phyloP scores from a whole-genome alignment of 2,797 vertebrate genomes.

The Rhincodon typus region DNA sequence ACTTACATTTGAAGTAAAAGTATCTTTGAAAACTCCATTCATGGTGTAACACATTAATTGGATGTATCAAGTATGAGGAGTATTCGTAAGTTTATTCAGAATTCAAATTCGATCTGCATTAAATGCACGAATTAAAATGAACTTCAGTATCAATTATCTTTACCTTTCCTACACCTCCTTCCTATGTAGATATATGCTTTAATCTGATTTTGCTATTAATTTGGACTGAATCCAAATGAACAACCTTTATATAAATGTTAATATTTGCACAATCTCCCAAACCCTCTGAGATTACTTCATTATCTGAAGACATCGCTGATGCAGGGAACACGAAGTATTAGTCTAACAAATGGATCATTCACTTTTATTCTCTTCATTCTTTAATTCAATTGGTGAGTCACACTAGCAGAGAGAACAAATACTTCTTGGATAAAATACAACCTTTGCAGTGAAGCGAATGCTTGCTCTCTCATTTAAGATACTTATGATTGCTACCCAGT shows the following conservation, averaged over 20 bases:
- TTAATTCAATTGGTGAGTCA: not conserved
- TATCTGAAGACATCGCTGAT: not conserved
- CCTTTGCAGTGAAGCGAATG: not conserved
- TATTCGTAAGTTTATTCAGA: not conserved
- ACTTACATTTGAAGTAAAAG: not conserved
- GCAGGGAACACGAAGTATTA: not conserved
- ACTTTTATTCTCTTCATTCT: not conserved
- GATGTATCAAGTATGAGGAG: not conserved
- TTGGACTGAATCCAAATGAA: not conserved
- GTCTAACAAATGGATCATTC: not conserved
- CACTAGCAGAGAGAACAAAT: not conserved
- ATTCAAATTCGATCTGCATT: not conserved
- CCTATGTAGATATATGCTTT: not conserved
- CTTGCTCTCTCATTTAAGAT: not conserved
- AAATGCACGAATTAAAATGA: not conserved
- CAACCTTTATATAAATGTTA: not conserved
- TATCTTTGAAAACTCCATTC: not conserved
- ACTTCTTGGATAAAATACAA: not conserved
- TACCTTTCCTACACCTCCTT: not conserved
- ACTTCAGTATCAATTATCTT: not conserved
- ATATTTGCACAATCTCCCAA: not conserved
- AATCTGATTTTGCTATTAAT: not conserved
- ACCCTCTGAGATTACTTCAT: not conserved
- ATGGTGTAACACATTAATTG: not conserved
- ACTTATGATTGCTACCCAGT: not conserved